phyloP scores from a whole-genome alignment of 2,888 invertebrate species.

The Monochamus alternatus region DNA sequence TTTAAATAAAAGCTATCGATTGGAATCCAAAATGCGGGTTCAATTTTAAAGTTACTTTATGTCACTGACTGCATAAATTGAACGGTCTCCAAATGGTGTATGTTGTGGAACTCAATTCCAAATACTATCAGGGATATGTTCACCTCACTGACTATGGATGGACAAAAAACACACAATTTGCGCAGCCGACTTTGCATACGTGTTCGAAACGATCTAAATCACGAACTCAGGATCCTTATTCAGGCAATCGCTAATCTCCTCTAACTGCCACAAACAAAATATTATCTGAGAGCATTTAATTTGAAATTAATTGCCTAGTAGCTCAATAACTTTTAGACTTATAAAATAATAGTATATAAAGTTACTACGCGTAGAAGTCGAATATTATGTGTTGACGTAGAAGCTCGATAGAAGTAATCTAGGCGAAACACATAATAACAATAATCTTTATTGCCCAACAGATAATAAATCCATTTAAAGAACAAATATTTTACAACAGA shows the following conservation, averaged over 20 bases:
- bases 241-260: constrained; percentile 21
- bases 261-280: constrained; percentile 24
- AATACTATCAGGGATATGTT: constrained; percentile 29
- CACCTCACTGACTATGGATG: constrained; percentile 32
- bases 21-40: background rate
- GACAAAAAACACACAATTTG: constrained; percentile 41
- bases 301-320: background rate
- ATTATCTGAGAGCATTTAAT: constrained; percentile 28
- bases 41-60: constrained; percentile 13
- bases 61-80: constrained; percentile 10
- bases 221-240: constrained; percentile 37
- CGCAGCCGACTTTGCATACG: constrained; percentile 37
- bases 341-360: too few relatives aligned
- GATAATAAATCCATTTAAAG: too few relatives aligned
- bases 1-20: background rate
- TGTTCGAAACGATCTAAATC: constrained; percentile 30
- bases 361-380: too few relatives aligned
- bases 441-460: too few relatives aligned
- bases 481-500: too few relatives aligned
- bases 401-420: too few relatives aligned
- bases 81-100: constrained; percentile 17
- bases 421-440: too few relatives aligned
- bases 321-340: too few relatives aligned
- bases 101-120: constrained; percentile 29
- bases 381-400: too few relatives aligned